Evolutionary conservation across 1,140 invertebrate genomes (phyloP), one percentile per base, ranked within the genome.

Genomic region (Pogonomyrmex californicus): DNA sequence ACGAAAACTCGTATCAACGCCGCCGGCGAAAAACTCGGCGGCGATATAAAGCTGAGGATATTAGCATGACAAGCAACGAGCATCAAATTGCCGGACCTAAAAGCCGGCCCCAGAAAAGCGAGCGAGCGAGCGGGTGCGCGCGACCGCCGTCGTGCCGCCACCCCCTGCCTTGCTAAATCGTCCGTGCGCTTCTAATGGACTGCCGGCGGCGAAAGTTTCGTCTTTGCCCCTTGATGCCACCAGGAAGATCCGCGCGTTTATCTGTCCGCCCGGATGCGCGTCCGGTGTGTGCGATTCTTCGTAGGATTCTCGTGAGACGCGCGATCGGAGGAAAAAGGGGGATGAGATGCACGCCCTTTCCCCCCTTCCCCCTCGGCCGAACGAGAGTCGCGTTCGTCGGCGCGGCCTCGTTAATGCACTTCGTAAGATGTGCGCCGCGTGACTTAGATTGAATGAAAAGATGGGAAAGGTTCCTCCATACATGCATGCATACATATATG

Each of bases 161-260:
- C 47, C 54, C 23, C 38, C n/a, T 10, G 88, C 78, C 85, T 86
- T 91, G 93, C 91, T 95, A 95, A 95, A 95, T 95, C 93, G 94
- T 92, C 94, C 94, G 91, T 94, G 92, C 91, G 83, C 92, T 93
- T 93, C 93, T 95, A 95, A 95, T 95, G 94, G 94, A 95, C 92
- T 91, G 76, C 90, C 65, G 68, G 62, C 90, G 77, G 93, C 51
- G 88, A 92, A 95, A 94, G 90, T 94, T 92, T 93, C 92, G 92
- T 93, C 92, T 49, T 58, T 23, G 86, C 56, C 3, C 17, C 41
- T 33, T 56, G 63, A 30, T 47, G 7, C 66, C 79, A n/a, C 41
- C 10, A 9, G 23, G n/a, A 33, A 47, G 65, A 68, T 47, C 38
- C 79, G n/a, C 49, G 63, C 10, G 75, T 60, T 62, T 62, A 41